Evolutionary conservation across 2,888 invertebrate genomes (phyloP).

Genomic region (Leptinotarsa haldemani): DNA sequence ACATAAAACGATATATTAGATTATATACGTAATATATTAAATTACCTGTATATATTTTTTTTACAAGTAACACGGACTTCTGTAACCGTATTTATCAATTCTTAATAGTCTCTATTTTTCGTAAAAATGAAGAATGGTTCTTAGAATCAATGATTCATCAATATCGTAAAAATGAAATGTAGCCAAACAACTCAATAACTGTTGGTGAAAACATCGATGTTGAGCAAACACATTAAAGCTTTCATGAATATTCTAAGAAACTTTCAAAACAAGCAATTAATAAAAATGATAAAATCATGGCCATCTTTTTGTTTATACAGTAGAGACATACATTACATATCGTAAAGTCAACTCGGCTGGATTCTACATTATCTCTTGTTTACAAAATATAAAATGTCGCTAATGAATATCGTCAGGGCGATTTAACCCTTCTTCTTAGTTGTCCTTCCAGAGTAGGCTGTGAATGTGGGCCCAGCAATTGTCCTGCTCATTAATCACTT

Average conservation of each 20-base stretch:
- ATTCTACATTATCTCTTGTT: slow-evolving; percentile 52
- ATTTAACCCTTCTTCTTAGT: slow-evolving; percentile 60
- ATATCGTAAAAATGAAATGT: too few relatives aligned
- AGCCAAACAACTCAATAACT: slow-evolving; percentile 2
- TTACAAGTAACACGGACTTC: too few relatives aligned
- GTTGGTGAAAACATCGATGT: not conserved
- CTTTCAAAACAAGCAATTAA: slow-evolving; percentile 48
- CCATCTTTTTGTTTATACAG: slow-evolving; percentile 37
- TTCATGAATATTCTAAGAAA: slow-evolving; percentile 19
- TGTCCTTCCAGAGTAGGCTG: slow-evolving; percentile 47
- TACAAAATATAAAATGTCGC: slow-evolving; percentile 63
- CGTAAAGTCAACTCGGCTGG: slow-evolving; percentile 42
- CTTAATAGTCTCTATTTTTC: too few relatives aligned
- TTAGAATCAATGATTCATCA: too few relatives aligned
- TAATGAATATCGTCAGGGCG: slow-evolving; percentile 55
- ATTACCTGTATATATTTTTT: too few relatives aligned
- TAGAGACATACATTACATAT: slow-evolving; percentile 37
- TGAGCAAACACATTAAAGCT: slow-evolving; percentile 28
- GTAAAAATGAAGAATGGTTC: too few relatives aligned
- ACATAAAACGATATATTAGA: too few relatives aligned
- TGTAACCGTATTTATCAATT: too few relatives aligned
- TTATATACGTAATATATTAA: too few relatives aligned
- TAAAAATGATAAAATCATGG: slow-evolving; percentile 51
- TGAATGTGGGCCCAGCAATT: slow-evolving; percentile 58
- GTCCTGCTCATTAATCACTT: slow-evolving; percentile 66